Evolutionary conservation across 2,113 vertebrate genomes (phyloP), one percentile per base, ranked within the genome.

Genomic region (Procavia capensis): DNA sequence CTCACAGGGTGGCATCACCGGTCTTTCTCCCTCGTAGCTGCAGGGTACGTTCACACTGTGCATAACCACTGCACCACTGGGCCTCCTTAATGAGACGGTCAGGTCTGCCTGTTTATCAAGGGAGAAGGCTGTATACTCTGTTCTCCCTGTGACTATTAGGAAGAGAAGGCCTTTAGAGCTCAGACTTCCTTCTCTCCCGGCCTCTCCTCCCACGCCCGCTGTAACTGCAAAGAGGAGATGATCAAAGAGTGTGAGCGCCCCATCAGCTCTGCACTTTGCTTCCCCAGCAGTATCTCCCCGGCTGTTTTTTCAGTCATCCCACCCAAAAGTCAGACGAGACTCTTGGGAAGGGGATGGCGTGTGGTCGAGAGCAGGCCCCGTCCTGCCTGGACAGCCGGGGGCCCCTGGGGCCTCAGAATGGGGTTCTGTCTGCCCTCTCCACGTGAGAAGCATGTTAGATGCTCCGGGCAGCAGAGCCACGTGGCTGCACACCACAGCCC

Each of bases 21-120:
- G 50, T 54, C 50, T 54, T 54, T 16, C 50, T 54, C 50, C 50
- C 47, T 50, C 4, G 47, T 13, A 50, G 47, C 47, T 54, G 50
- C 50, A 16, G 50, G 14, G 50, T 54, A 16, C 13, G 50, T 54
- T 54, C 50, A 54, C 13, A 54, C 50, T 13, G 50, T 54, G 50
- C 50, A 3, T 54, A 54, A 54, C 50, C 50, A 16, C 17, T 9
- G 50, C 50, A 16, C 50, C 50, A 54, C 50, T 16, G 17, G 50
- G 4, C 3, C 0, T 20, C 13, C 0, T 54, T 54, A 54, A 16
- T 19, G 0, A 0, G 3, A 1, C 19, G 82, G 7, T 0, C 0
- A 25, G 57, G 0, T 39, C 57, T 16, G 22, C 4, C 5, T 0
- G 7, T 1, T 4, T 16, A 3, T 1, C 4, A 11, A 31, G 14